Base-by-base conservation (phyloP, 2,113 vertebrate species). In the Oncorhynchus keta region DNA sequence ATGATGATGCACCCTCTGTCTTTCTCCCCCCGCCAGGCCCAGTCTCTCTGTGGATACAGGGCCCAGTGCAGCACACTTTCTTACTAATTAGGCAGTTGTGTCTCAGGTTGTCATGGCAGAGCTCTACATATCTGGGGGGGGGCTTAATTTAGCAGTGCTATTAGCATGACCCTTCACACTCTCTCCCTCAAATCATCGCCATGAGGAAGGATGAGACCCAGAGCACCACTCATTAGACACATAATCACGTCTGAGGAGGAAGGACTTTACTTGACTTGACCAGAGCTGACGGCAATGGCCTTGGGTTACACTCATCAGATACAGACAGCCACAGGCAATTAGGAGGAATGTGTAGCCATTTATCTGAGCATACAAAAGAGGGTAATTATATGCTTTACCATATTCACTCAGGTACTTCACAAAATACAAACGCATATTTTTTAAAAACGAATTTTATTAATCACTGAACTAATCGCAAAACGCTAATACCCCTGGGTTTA, bases 91-190 rank as follows among this genome's bases (percentile, higher is more conserved):
- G 79, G 78, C 75, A 79, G 70, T 70, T 22, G 64, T 78, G 68
- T 78, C 71, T 74, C 55, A 70, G 76, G 84, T 87, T 90, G 88
- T 89, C 85, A 86, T 77, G 48, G 68, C 80, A 68, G 51, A 85
- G 80, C 77, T 76, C 76, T 70, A 62, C 62, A n/a, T 28, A 59
- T 86, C 74, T 84, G 76, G 4, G 4, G 76, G 24, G 76, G 68
- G 59, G 74, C 76, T 83, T 79, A 83, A 83, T 83, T 77, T 77
- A 85, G 85, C 68, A 3, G 62, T 55, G 76, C 73, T 74, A 86
- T 88, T 83, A 87, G 74, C 18, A 28, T 75, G 30, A 67, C 72
- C 74, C 72, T 84, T 81, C 28, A 72, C 66, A 72, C 82, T 86
- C 82, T 86, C 61, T 65, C 71, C 69, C 49, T 76, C 64, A 74